Evolutionary conservation across 2,888 invertebrate species (phyloP).

Genomic region (Galeopsomyia nigrocyanea): DNA sequence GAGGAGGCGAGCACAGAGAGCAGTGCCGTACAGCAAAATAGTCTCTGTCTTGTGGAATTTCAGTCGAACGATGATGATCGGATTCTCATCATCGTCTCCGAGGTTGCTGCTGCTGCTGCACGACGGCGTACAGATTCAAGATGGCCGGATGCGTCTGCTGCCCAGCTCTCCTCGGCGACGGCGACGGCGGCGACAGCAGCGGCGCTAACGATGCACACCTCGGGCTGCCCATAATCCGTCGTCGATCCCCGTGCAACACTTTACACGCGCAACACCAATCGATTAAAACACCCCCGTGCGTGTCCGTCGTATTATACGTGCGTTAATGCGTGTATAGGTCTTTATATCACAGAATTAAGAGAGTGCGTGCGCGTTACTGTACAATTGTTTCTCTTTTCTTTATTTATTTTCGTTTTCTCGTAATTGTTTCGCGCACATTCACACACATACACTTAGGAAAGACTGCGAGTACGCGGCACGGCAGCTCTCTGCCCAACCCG

Average conservation of each 20-base stretch:
- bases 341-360: no score
- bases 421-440: no score
- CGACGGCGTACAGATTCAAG: constrained; percentile 26
- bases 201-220: constrained; percentile 14
- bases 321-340: no score
- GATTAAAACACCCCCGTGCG: no score
- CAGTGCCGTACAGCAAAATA: neutral
- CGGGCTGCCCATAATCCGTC: constrained; percentile 26
- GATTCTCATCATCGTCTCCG: constrained; percentile 27
- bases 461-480: no score
- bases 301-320: no score
- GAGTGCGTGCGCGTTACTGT: no score
- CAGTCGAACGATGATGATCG: no score
- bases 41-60: neutral
- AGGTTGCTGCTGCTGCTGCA: neutral
- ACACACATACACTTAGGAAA: no score
- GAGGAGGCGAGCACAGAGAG: neutral
- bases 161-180: constrained; percentile 12
- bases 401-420: no score
- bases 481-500: no score
- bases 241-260: neutral
- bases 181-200: neutral
- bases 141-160: constrained; percentile 33
- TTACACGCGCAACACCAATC: neutral
- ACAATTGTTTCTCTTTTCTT: no score